Evolutionary conservation across 2,888 invertebrate genomes (phyloP).

Genomic region (Punctoribates punctum): DNA sequence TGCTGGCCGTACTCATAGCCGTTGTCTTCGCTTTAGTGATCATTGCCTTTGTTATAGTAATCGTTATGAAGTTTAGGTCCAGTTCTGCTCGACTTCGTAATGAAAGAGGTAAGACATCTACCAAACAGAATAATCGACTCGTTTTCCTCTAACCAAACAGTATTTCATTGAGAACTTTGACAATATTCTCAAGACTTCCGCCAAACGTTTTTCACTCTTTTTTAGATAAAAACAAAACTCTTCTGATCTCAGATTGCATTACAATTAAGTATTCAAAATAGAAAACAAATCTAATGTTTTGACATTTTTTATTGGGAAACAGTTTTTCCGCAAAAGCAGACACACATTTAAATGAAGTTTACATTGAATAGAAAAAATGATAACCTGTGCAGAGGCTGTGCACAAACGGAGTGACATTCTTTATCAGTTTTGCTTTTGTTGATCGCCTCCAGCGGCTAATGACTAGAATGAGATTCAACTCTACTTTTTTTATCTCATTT

Average conservation of each 20-base stretch:
- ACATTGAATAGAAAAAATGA: no score
- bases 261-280: not conserved
- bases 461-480: not conserved
- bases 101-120: conserved; percentile 22
- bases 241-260: not conserved
- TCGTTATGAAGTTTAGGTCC: conserved; percentile 46
- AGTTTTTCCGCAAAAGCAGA: not conserved
- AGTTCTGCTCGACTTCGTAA: conserved; percentile 39
- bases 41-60: conserved; percentile 48
- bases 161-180: not conserved
- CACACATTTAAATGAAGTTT: not conserved
- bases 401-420: not conserved
- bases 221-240: not conserved
- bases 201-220: not conserved
- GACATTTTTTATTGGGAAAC: not conserved
- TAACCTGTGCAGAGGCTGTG: no score
- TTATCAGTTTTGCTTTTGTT: not conserved
- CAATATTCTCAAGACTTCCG: not conserved
- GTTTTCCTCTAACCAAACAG: not conserved
- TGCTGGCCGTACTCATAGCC: conserved; percentile 48
- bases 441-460: not conserved
- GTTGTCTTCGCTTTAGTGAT: conserved; percentile 46
- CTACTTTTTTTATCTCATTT: not conserved
- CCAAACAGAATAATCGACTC: not conserved
- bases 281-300: not conserved